Conservation (phyloP, 1,140 invertebrate genomes). For the Amphibalanus amphitrite region DNA sequence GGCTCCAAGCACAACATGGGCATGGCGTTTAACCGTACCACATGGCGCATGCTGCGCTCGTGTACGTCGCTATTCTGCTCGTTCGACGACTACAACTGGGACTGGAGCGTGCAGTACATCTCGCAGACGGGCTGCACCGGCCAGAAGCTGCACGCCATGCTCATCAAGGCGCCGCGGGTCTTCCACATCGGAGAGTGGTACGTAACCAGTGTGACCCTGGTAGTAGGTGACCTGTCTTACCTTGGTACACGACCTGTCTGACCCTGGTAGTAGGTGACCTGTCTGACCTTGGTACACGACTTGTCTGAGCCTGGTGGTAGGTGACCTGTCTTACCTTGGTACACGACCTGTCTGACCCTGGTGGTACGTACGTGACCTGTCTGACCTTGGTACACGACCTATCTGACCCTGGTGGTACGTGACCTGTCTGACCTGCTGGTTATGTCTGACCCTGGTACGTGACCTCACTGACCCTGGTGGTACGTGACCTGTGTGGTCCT, state of each 20-base stretch:
- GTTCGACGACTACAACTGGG: conserved; percentile 99
- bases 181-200: conserved; percentile 98
- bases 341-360: no score
- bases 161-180: conserved; percentile 74
- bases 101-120: conserved; percentile 88
- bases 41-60: conserved; percentile 59
- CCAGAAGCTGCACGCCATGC: conserved; percentile 61
- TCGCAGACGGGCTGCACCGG: conserved; percentile 59
- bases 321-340: not conserved
- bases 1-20: conserved; percentile 98
- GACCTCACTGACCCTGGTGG: no score
- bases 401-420: not conserved
- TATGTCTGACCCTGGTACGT: no score
- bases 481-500: no score
- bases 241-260: no score
- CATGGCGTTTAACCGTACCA: conserved; percentile 74
- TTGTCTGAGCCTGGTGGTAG: no score
- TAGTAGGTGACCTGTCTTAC: not conserved
- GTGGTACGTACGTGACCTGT: no score
- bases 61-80: conserved; percentile 80
- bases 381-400: no score
- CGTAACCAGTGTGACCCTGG: conserved; percentile 19
- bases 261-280: no score
- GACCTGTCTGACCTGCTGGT: no score
- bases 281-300: no score